A percentile compares a stretch with the other conserved stretches of the same genome.
Evolutionary conservation across 2,797 vertebrate genomes (phyloP).

Genomic region (Threskiornis aethiopicus): DNA sequence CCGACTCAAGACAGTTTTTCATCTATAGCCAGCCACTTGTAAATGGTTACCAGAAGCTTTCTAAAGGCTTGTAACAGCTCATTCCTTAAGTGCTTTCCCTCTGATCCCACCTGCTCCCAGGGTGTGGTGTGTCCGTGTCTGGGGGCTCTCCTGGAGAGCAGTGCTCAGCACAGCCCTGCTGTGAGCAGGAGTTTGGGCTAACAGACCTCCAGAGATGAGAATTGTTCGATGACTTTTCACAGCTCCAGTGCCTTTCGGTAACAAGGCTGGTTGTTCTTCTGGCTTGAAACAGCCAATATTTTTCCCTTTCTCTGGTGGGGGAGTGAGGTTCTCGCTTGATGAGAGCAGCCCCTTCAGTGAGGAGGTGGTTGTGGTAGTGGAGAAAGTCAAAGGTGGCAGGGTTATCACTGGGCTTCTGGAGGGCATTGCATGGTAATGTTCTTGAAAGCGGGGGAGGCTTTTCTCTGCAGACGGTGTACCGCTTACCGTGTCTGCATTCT

Average conservation of each 20-base stretch:
- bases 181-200: background rate
- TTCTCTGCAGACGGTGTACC: background rate
- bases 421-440: background rate
- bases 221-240: background rate
- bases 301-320: background rate
- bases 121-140: rapidly evolving
- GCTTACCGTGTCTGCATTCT: background rate
- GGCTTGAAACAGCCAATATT: background rate
- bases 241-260: background rate
- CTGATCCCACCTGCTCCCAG: background rate
- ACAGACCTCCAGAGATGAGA: background rate
- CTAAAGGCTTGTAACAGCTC: background rate
- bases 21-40: background rate
- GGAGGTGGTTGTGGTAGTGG: background rate
- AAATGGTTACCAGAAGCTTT: background rate
- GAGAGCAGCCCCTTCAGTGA: background rate
- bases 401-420: background rate
- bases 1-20: background rate
- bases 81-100: background rate
- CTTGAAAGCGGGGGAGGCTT: background rate
- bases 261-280: background rate
- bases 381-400: background rate
- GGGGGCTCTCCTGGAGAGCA: background rate
- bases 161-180: background rate
- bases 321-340: background rate